Percentiles rank a stretch among this genome's conserved stretches.
Conservation (phyloP, 2,888 invertebrate species). For the Silvanus unidentatus region DNA sequence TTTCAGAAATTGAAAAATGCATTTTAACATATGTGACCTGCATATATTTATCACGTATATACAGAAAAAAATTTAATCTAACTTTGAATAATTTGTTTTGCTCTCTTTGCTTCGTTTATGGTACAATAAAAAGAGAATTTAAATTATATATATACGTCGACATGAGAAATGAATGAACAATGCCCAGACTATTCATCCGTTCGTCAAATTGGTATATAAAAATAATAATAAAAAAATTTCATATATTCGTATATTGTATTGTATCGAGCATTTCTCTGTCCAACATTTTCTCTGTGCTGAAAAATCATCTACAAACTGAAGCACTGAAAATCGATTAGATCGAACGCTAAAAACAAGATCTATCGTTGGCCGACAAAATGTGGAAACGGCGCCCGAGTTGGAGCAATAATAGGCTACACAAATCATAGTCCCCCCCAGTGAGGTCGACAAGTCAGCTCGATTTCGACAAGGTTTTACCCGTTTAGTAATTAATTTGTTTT, state of each 20-base stretch:
- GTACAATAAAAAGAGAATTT: too few relatives aligned
- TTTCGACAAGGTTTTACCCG: conserved; percentile 41
- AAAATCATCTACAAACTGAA: background rate
- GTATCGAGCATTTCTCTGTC: conserved; percentile 30
- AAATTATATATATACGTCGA: too few relatives aligned
- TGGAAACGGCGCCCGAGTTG: conserved; percentile 4
- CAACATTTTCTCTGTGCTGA: too few relatives aligned
- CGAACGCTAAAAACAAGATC: conserved; percentile 1
- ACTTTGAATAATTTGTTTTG: conserved; percentile 23
- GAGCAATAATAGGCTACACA: conserved; percentile 33
- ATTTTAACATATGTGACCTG: conserved; percentile 32
- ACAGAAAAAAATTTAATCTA: conserved; percentile 27
- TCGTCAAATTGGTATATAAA: too few relatives aligned
- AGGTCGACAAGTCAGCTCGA: conserved; percentile 40
- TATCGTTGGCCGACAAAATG: background rate
- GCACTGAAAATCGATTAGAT: background rate
- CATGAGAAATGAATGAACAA: too few relatives aligned
- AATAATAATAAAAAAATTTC: conserved; percentile 14
- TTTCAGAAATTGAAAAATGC: conserved; percentile 31
- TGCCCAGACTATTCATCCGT: too few relatives aligned
- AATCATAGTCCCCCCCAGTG: conserved; percentile 39
- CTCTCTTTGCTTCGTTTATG: background rate
- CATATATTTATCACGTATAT: background rate
- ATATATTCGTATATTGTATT: conserved; percentile 28
- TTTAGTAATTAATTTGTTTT: conserved; percentile 45